Percentiles rank a stretch among this genome's conserved stretches.
Conservation (phyloP, 2,113 vertebrate species). For the Microtus ochrogaster region DNA sequence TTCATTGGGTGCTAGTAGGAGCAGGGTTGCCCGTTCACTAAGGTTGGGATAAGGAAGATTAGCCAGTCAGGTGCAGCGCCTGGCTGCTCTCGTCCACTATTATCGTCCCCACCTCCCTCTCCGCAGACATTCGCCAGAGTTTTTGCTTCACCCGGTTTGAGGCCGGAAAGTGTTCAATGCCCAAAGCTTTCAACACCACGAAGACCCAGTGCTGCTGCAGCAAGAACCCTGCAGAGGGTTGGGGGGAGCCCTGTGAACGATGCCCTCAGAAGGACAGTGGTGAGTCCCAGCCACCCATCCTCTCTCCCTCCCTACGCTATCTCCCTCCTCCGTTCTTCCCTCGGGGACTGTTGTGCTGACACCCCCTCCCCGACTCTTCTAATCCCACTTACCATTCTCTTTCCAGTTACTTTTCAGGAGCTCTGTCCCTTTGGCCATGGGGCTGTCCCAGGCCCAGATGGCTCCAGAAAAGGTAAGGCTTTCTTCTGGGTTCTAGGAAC, state of each 20-base stretch:
- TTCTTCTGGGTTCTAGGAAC: fast-evolving
- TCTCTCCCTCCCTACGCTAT: fast-evolving
- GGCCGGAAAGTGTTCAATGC: constrained; percentile 92
- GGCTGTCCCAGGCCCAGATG: constrained; percentile 88
- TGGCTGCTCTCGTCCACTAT: not conserved
- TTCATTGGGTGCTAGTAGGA: not conserved
- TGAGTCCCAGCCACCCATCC: constrained; percentile 73
- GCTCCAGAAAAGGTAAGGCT: constrained; percentile 91
- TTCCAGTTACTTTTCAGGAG: constrained; percentile 89
- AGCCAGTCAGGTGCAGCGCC: fast-evolving
- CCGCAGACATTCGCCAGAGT: constrained; percentile 92
- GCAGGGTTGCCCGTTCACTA: fast-evolving
- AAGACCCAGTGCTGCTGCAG: constrained; percentile 97
- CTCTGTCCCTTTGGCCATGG: constrained; percentile 95
- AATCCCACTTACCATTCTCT: not conserved
- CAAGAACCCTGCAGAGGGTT: constrained; percentile 95
- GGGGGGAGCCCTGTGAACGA: constrained; percentile 97
- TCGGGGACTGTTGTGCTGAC: not conserved
- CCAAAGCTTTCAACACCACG: constrained; percentile 95
- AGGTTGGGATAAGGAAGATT: no score
- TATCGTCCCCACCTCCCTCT: no score
- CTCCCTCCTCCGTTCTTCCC: not conserved
- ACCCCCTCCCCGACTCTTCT: not conserved
- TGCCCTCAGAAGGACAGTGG: constrained; percentile 92
- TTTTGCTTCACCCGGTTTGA: constrained; percentile 98